Evolutionary conservation across 1,140 invertebrate genomes (phyloP).

Genomic region (Zaprionus africanus): DNA sequence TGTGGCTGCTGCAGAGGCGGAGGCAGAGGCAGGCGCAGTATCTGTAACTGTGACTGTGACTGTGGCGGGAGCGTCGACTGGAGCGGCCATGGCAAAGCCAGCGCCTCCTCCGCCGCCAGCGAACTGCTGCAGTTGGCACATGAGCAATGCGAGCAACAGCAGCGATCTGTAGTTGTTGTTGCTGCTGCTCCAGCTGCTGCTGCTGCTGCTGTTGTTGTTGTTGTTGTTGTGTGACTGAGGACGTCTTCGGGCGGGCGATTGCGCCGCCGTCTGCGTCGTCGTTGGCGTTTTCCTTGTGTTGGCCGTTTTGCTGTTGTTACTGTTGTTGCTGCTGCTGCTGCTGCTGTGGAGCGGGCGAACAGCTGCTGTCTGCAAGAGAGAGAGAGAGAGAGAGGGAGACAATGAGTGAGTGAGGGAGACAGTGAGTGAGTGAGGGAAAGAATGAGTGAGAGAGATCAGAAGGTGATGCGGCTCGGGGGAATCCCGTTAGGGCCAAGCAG

Average conservation of each 20-base stretch:
- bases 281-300: constrained; percentile 35
- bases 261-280: constrained; percentile 38
- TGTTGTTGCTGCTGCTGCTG: constrained; percentile 36
- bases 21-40: background rate
- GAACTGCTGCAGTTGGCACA: constrained; percentile 57
- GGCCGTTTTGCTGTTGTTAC: constrained; percentile 60
- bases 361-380: constrained; percentile 55
- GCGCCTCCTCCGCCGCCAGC: constrained; percentile 12
- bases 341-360: constrained; percentile 40
- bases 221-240: background rate
- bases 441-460: background rate
- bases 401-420: background rate
- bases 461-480: constrained; percentile 41
- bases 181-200: background rate
- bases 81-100: constrained; percentile 13
- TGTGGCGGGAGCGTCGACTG: constrained; percentile 14
- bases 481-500: constrained; percentile 48
- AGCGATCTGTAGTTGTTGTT: constrained; percentile 32
- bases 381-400: background rate
- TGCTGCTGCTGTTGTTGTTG: background rate
- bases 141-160: constrained; percentile 42
- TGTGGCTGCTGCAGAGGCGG: background rate
- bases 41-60: background rate
- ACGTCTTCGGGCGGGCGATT: constrained; percentile 35
- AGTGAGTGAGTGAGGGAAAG: background rate